Conservation (phyloP, 2,888 invertebrate genomes). For the Silvanus unidentatus region DNA sequence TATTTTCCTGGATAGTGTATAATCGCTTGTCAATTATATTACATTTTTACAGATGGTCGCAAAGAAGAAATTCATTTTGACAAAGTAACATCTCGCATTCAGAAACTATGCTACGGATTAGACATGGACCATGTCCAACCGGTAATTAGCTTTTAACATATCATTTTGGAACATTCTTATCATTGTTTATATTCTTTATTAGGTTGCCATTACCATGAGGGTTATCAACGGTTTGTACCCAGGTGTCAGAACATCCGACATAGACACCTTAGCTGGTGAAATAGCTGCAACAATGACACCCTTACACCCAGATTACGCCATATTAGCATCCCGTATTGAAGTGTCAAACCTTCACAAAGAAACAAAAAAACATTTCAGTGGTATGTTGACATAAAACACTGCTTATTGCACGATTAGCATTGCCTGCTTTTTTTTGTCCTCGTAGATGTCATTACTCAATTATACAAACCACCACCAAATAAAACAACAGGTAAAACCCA, state of each 20-base stretch:
- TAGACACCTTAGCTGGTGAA: slow-evolving; percentile 97
- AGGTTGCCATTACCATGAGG: slow-evolving; percentile 68
- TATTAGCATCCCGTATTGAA: slow-evolving; percentile 77
- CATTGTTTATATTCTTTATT: slow-evolving; percentile 6
- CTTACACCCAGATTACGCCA: slow-evolving; percentile 93
- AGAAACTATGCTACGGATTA: slow-evolving; percentile 91
- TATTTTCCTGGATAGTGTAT: too few species aligned
- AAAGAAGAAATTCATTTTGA: slow-evolving; percentile 92
- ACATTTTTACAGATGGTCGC: slow-evolving; percentile 89
- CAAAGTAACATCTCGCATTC: slow-evolving; percentile 94
- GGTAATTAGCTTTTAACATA: slow-evolving; percentile 51
- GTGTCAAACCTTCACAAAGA: slow-evolving; percentile 98
- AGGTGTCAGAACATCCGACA: slow-evolving; percentile 93
- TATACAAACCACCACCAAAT: slow-evolving; percentile 67
- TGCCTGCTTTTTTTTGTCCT: slow-evolving; percentile 36
- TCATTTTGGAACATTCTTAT: slow-evolving; percentile 5
- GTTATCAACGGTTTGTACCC: slow-evolving; percentile 93
- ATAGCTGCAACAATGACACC: slow-evolving; percentile 98
- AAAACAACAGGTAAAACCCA: slow-evolving; percentile 62
- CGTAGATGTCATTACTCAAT: slow-evolving; percentile 83
- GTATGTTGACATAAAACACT: slow-evolving; percentile 48
- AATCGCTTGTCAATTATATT: too few species aligned
- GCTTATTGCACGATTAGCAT: slow-evolving; percentile 40
- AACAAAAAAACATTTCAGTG: slow-evolving; percentile 89
- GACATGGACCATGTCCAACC: slow-evolving; percentile 96